These are phyloP conservation scores for Phengaris arion DNA, from an alignment of 2,888 invertebrate species.

Conservation along the genomic window DNA sequence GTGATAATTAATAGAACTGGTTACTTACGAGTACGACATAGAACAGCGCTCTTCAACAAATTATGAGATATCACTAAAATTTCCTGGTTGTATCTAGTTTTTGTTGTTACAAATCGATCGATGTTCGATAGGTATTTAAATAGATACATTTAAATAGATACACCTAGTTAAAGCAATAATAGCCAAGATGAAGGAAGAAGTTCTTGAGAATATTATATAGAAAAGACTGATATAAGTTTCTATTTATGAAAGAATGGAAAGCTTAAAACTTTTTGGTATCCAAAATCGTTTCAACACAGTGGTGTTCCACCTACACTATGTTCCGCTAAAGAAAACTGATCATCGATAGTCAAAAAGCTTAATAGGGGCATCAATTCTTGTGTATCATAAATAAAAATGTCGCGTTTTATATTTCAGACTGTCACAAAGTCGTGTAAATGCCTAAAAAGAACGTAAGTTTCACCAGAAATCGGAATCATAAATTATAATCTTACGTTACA, in stretches of 20 bases:
- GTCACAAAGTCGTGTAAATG: background rate
- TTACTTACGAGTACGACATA: slow-evolving; percentile 17
- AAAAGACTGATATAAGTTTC: background rate
- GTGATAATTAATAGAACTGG: slow-evolving; percentile 28
- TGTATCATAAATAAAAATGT: slow-evolving; percentile 14
- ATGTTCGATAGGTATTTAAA: background rate
- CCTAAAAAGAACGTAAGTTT: background rate
- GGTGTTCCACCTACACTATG: slow-evolving; percentile 1
- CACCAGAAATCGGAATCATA: background rate
- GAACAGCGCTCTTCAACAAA: slow-evolving; percentile 18
- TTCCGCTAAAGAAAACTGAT: background rate
- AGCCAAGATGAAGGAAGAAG: background rate
- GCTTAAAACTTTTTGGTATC: background rate
- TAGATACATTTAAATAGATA: background rate
- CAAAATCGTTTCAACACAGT: background rate
- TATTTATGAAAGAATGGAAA: background rate
- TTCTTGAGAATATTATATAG: background rate
- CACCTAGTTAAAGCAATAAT: background rate
- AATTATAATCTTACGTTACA: background rate
- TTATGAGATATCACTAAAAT: slow-evolving; percentile 18
- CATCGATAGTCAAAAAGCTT: background rate
- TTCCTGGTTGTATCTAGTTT: slow-evolving; percentile 17
- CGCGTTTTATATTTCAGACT: slow-evolving; percentile 16
- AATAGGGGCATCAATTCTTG: slow-evolving; percentile 1
- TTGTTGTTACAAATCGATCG: background rate